A percentile compares a stretch with the other conserved stretches of the same genome.
phyloP scores from a whole-genome alignment of 2,888 invertebrate genomes.

The Drosophila quasianomalipes region DNA sequence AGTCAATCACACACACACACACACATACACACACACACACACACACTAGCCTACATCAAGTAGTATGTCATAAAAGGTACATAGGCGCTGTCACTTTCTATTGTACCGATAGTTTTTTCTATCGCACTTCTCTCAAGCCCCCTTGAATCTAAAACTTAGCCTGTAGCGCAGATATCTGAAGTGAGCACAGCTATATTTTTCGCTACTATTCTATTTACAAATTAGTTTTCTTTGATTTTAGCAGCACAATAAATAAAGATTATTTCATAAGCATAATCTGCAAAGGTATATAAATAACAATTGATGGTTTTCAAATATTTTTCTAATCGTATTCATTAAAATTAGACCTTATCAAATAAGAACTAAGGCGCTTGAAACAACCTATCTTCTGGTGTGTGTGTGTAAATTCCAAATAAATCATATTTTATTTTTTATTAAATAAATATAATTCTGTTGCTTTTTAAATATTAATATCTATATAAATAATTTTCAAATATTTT shows the following conservation, averaged over 20 bases:
- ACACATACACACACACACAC: background rate
- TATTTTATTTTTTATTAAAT: background rate
- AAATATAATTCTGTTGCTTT: no score
- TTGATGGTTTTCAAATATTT: background rate
- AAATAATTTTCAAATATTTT: constrained; percentile 3
- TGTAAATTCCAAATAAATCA: background rate
- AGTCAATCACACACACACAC: background rate
- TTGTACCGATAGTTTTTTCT: background rate
- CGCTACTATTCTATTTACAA: background rate
- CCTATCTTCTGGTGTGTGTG: background rate
- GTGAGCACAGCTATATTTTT: background rate
- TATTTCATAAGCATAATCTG: background rate
- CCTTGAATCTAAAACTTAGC: background rate
- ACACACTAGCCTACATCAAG: constrained; percentile 1
- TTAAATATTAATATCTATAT: background rate
- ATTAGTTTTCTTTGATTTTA: background rate
- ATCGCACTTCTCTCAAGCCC: background rate
- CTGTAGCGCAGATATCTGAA: background rate
- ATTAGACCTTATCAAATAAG: background rate
- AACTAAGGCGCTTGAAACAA: background rate
- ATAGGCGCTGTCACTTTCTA: background rate
- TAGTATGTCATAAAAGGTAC: constrained; percentile 12
- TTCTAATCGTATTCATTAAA: background rate
- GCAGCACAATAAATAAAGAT: background rate
- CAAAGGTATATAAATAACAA: background rate